Base-by-base conservation (phyloP, 2,888 invertebrate species). In the Tenthredo amoena region DNA sequence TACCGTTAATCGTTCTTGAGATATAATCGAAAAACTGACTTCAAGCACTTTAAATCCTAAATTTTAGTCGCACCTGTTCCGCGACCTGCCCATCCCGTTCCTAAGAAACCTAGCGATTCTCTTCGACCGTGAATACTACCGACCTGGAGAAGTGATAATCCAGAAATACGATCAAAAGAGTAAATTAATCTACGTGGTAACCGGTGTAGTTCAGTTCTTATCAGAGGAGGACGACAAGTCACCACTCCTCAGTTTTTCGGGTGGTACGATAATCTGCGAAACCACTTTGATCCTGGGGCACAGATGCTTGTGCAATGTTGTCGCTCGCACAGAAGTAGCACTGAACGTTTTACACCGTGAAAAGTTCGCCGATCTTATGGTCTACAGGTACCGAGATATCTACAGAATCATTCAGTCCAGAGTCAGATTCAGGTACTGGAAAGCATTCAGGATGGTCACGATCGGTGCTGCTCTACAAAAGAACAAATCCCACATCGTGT, bases 391-490 rank as follows among this genome's bases (percentile, higher is more conserved):
- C 81, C 81, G 15, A 18, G 26, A 26, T 15, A 62, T 81, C 40
- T 62, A 81, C 81, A 81, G 40, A 18, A 40, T 62, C 2, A 62
- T 81, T 26, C 81, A 81, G 62, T 81, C 81, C 40, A 81, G 58
- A 40, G 34, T 81, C n/a, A 34, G 81, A 40, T 50, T 40, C 62
- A 81, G 81, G 26, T 81, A 81, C 62, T 81, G 81, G 81, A 62
- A 37, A 40, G 81, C 81, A 21, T 12, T 81, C 21, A 81, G 81
- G 37, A 81, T 81, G 81, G 62, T 40, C 37, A 40, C 58, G 40
- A 81, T 81, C 81, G 81, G 81, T n/a, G 12, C 37, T 81, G 81
- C 62, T 58, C n/a, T 81, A 2, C 81, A 81, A 50, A 81, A 81
- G 34, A 81, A 62, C 37, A 81, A 81, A 34, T 81, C 81, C 58